Conservation (phyloP, 2,797 vertebrate genomes). For the Scleropages formosus region DNA sequence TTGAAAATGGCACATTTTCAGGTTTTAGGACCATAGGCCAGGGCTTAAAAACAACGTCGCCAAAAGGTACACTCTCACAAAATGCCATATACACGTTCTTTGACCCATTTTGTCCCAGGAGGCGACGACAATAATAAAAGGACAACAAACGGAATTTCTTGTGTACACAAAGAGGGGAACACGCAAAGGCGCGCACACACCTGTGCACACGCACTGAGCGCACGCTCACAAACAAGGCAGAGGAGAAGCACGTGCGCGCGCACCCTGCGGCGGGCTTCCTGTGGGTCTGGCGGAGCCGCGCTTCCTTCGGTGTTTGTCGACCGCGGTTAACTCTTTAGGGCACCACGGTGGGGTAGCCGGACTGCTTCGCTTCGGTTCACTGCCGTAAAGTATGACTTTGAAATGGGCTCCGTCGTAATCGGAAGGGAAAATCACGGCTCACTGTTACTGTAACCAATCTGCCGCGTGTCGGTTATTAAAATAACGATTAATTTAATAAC, state of each 20-base stretch:
- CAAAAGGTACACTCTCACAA: too few species aligned
- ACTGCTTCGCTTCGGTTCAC: background rate
- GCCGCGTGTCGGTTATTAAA: too few species aligned
- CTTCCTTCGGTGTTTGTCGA: conserved; percentile 12
- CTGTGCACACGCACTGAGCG: conserved; percentile 23
- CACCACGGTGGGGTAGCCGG: background rate
- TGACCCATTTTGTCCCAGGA: background rate
- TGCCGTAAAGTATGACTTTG: background rate
- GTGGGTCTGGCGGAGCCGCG: conserved; percentile 13
- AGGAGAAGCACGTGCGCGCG: conserved; percentile 4
- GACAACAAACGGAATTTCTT: conserved; percentile 9
- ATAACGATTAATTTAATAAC: too few species aligned
- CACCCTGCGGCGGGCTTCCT: conserved; percentile 18
- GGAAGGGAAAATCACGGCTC: too few species aligned
- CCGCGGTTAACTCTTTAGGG: conserved; percentile 23
- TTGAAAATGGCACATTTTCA: too few species aligned
- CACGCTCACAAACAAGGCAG: conserved; percentile 25
- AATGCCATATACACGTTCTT: too few species aligned
- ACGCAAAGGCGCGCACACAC: conserved; percentile 29
- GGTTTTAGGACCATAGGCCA: too few species aligned
- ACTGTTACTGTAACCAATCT: too few species aligned
- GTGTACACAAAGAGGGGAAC: conserved; percentile 26
- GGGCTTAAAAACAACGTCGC: too few species aligned
- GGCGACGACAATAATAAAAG: background rate
- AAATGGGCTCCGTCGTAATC: too few species aligned